A percentile compares a stretch with the other conserved stretches of the same genome.
phyloP scores from a whole-genome alignment of 2,113 vertebrate genomes.

The Raja brachyura region DNA sequence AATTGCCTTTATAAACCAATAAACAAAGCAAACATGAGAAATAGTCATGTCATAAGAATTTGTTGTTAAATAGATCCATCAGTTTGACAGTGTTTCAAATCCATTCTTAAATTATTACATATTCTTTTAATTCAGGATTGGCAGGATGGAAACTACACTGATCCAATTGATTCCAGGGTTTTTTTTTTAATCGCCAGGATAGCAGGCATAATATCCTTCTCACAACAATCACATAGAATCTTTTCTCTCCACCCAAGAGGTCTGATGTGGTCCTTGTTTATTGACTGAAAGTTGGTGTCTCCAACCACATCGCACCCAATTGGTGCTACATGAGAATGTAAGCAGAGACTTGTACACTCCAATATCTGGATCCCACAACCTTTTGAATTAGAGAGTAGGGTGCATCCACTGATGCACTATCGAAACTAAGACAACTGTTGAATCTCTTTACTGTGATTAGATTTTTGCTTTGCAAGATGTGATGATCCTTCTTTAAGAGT shows the following conservation, averaged over 20 bases:
- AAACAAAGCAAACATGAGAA: not conserved
- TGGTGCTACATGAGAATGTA: not conserved
- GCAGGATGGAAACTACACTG: not conserved
- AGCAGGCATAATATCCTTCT: too few species aligned
- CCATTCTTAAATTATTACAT: not conserved
- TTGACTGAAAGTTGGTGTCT: too few species aligned
- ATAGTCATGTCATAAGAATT: not conserved
- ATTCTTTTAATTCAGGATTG: not conserved
- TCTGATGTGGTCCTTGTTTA: too few species aligned
- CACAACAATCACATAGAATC: too few species aligned
- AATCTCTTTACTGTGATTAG: not conserved
- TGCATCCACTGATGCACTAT: not conserved
- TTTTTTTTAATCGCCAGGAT: too few species aligned
- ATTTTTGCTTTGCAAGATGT: not conserved
- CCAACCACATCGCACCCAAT: too few species aligned
- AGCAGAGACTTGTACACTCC: not conserved
- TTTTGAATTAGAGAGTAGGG: not conserved
- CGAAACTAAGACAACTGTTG: not conserved
- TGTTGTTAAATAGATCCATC: not conserved
- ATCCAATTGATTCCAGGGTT: too few species aligned
- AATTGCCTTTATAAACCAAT: not conserved
- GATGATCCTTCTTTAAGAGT: not conserved
- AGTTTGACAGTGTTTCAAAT: not conserved
- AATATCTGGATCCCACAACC: not conserved
- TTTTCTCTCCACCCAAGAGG: too few species aligned